Base-by-base conservation (phyloP, 2,113 vertebrate genomes). In the Mohoua ochrocephala region DNA sequence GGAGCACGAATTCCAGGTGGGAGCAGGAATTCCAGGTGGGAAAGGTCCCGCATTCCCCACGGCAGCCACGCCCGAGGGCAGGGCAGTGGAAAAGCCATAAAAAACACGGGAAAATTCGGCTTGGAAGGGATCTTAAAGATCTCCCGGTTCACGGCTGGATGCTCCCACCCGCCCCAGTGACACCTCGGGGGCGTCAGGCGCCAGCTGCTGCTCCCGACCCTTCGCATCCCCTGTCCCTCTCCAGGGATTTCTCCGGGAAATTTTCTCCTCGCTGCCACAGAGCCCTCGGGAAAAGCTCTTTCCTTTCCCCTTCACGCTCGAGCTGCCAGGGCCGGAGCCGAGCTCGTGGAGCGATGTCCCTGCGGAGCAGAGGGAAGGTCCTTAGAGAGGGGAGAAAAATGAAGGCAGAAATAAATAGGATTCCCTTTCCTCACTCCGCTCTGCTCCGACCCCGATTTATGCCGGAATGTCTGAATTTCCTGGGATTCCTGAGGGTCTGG, bases 401-500 rank as follows among this genome's bases (percentile, higher is more conserved):
- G 49, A 2, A 49, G 49, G 4, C 49, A 49, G 24, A 14, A 50
- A 50, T 50, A 30, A 33, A 44, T 11, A 7, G 17, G 6, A 15
- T 15, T 42, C 14, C 5, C 9, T 57, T 56, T 56, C 33, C 35
- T 71, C 23, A 1, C 23, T 80, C 45, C 49, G 15, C 53, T 77
- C 45, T 10, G 8, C 30, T 52, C 47, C 57, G 11, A 11, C 24
- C 52, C 41, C 14, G 30, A 41, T 9, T 31, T 10, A 33, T 0
- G 1, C 15, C 39, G 21, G 31, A 21, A 26, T 0, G 0, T 1
- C 57, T 31, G 27, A 3, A 2, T 39, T 30, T 28, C 10, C 57
- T 23, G 53, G 59, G 53, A 27, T 49, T 33, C 7, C 0, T 0
- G 37, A 41, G n/a, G 37, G 30, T 47, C 83, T 10, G 57, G 57